A percentile compares a stretch with the other conserved stretches of the same genome.
These are phyloP conservation scores for Galerucella pusilla DNA, from an alignment of 2,888 invertebrate genomes.

Conservation along the genomic window DNA sequence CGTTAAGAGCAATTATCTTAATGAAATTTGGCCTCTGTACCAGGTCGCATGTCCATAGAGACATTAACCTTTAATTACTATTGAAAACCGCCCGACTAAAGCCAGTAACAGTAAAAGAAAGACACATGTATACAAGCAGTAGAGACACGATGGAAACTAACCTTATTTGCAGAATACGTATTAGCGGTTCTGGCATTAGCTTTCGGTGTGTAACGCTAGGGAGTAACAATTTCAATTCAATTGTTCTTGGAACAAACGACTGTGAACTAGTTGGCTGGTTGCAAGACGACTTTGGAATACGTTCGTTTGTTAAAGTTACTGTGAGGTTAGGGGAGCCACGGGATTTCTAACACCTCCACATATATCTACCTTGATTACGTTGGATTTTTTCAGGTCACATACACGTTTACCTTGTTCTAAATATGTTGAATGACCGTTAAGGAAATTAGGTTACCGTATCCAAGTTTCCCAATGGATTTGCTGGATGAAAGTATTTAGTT, in stretches of 20 bases:
- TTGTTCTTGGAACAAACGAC: slow-evolving; percentile 48
- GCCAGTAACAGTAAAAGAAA: slow-evolving; percentile 18
- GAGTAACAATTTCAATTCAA: slow-evolving; percentile 43
- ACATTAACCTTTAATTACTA: slow-evolving; percentile 37
- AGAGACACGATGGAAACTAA: slow-evolving; percentile 19
- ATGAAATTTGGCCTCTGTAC: slow-evolving; percentile 5
- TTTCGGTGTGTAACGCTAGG: slow-evolving; percentile 27
- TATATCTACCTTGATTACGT: background rate
- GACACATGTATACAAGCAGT: background rate
- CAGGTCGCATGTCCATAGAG: slow-evolving; percentile 17
- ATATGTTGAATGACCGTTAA: background rate
- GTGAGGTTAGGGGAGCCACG: background rate
- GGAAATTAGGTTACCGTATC: background rate
- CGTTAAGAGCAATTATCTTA: background rate
- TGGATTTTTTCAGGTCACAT: background rate
- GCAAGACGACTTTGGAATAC: slow-evolving; percentile 20
- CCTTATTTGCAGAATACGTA: slow-evolving; percentile 41
- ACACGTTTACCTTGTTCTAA: background rate
- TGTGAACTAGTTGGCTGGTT: slow-evolving; percentile 44
- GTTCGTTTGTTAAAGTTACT: background rate
- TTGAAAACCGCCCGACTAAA: slow-evolving; percentile 40
- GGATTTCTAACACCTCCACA: slow-evolving; percentile 3
- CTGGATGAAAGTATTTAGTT: background rate
- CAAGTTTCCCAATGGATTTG: background rate
- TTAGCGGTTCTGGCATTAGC: slow-evolving; percentile 40